Percentiles rank a stretch among this genome's conserved stretches.
phyloP scores from a whole-genome alignment of 1,140 invertebrate genomes.

The Choristoneura fumiferana region DNA sequence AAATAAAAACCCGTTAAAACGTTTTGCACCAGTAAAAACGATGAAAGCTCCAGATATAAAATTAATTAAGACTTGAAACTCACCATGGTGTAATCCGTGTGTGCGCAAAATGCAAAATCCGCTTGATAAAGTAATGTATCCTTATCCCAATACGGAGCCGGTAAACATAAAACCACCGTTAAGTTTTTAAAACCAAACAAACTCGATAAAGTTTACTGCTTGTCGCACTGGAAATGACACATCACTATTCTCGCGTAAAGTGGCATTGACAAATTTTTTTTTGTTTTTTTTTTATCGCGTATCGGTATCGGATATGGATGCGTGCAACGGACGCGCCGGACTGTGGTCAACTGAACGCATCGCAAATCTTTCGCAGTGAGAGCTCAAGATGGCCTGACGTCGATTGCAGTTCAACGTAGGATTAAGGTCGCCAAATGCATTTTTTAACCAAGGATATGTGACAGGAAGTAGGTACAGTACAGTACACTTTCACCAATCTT shows the following conservation, averaged over 20 bases:
- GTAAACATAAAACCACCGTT: constrained; percentile 8
- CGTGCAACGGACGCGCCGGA: constrained; percentile 60
- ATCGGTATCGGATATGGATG: constrained; percentile 32
- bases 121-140: constrained; percentile 17
- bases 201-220: constrained; percentile 31
- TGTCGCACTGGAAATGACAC: constrained; percentile 40
- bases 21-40: constrained; percentile 11
- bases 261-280: constrained; percentile 47
- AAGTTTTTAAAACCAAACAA: constrained; percentile 6
- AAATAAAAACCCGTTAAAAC: constrained; percentile 10
- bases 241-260: constrained; percentile 45
- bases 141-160: constrained; percentile 1
- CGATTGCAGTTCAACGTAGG: neutral
- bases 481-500: constrained; percentile 5
- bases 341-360: constrained; percentile 61
- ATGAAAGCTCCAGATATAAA: neutral
- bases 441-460: constrained; percentile 6
- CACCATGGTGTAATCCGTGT: constrained; percentile 11
- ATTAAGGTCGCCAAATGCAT: neutral
- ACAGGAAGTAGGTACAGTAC: neutral
- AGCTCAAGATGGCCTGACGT: constrained; percentile 2
- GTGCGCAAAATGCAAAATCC: constrained; percentile 11
- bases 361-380: constrained; percentile 3
- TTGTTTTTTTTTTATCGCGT: constrained; percentile 35
- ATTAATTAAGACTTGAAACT: constrained; percentile 10